phyloP scores from a whole-genome alignment of 1,140 invertebrate genomes.

The Drosophila serrata region DNA sequence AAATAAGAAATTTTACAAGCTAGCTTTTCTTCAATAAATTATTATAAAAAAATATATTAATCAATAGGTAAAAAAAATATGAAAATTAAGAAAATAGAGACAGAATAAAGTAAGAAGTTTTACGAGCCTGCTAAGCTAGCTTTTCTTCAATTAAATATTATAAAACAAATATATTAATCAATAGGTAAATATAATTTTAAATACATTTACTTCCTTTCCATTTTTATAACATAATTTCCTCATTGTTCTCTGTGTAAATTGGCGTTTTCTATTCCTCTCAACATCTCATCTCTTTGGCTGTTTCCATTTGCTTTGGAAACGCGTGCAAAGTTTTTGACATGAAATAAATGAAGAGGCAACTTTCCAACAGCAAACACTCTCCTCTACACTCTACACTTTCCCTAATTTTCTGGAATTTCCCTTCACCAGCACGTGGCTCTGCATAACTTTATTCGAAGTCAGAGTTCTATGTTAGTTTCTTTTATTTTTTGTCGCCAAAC shows the following conservation, averaged over 20 bases:
- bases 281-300: conserved; percentile 7
- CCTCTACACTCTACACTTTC: background rate
- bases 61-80: too few relatives aligned
- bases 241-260: conserved; percentile 6
- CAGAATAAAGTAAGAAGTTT: too few relatives aligned
- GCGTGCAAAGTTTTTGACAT: conserved; percentile 61
- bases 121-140: too few relatives aligned
- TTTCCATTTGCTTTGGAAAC: conserved; percentile 5
- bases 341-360: conserved; percentile 65
- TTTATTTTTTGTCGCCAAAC: conserved; percentile 35
- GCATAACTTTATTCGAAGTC: conserved; percentile 60
- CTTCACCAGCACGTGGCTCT: conserved; percentile 42
- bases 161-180: too few relatives aligned
- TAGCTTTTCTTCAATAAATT: too few relatives aligned
- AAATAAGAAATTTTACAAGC: too few relatives aligned
- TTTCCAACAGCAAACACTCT: conserved; percentile 3
- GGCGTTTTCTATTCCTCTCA: background rate
- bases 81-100: background rate
- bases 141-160: too few relatives aligned
- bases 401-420: conserved; percentile 2
- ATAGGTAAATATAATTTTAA: too few relatives aligned
- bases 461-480: conserved; percentile 43
- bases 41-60: too few relatives aligned
- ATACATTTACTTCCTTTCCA: too few relatives aligned
- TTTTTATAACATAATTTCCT: too few relatives aligned